These are phyloP conservation scores for Amblyteles armatorius DNA, from an alignment of 2,888 invertebrate species.

Conservation along the genomic window DNA sequence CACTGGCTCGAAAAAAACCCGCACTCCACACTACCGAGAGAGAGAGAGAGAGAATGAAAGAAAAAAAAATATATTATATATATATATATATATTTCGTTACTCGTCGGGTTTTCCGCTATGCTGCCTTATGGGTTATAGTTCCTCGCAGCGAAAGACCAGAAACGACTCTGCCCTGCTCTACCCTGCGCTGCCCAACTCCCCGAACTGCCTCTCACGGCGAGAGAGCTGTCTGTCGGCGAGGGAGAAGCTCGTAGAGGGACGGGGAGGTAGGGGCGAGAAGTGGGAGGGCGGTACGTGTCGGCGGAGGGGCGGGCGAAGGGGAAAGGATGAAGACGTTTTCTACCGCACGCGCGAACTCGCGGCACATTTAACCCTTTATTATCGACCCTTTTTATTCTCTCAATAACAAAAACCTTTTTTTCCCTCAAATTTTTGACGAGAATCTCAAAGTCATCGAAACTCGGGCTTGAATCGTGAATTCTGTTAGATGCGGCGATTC, in stretches of 20 bases:
- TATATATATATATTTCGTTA: neutral
- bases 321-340: slow-evolving; percentile 19
- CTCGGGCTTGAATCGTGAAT: no score
- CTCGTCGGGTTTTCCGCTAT: slow-evolving; percentile 12
- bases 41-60: neutral
- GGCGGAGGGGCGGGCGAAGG: neutral
- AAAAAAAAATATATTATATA: slow-evolving; percentile 4
- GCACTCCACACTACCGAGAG: neutral
- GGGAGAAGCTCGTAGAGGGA: slow-evolving; percentile 1
- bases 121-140: slow-evolving; percentile 33
- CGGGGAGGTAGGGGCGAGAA: neutral
- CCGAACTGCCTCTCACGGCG: slow-evolving; percentile 7
- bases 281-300: slow-evolving; percentile 2
- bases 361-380: slow-evolving; percentile 17
- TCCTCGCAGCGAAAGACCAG: slow-evolving; percentile 34
- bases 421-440: neutral
- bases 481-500: neutral
- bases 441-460: neutral
- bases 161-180: slow-evolving; percentile 42
- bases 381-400: neutral
- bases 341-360: slow-evolving; percentile 17
- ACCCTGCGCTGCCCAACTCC: slow-evolving; percentile 24
- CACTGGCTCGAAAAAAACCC: slow-evolving; percentile 4
- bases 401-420: neutral
- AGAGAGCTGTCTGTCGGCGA: slow-evolving; percentile 6